Evolutionary conservation across 2,797 vertebrate species (phyloP), one percentile per base, ranked within the genome.

Genomic region (Gymnoscopelus microlampas): DNA sequence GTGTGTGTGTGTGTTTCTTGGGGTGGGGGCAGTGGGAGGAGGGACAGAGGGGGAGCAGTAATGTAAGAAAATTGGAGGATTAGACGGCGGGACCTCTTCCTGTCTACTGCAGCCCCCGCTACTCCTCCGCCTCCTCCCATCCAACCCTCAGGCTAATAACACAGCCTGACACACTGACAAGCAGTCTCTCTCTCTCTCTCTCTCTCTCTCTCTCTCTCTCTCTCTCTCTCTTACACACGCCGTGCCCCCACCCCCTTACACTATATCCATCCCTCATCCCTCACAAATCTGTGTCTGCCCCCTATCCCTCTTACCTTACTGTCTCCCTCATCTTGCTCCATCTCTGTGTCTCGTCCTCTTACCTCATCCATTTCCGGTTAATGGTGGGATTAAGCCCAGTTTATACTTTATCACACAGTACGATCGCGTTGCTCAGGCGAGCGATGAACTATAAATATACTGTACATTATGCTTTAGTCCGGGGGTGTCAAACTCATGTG

Each of bases 1-100:
- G 35, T 39, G 35, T 39, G 39, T 39, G 39, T 39, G 39, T 39
- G 39, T 39, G 39, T 39, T 5, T 39, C 6, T 39, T 8, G 8
- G 39, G 59, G 29, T 39, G 60, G 10, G 69, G 24, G 83, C 70
- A 59, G 79, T 4, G 80, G 77, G 70, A 78, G 14, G 53, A 23
- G 53, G 53, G 76, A 66, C 70, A 80, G 79, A 73, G 75, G 87
- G 79, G 80, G 81, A 73, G 77, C 69, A 73, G 87, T 91, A 91
- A 91, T 90, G 91, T 91, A 89, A 88, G 87, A 89, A 91, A 92
- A 92, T 91, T 92, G 91, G 83, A 87, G 88, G 89, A 91, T 91
- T 91, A 92, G 88, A 92, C 85, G 89, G 85, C 88, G 85, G 87
- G 88, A 76, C 84, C 86, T 91, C 85, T 92, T 92, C 90, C 91